Conservation (phyloP, 2,797 vertebrate genomes). For the Phyllotis vaccarum region DNA sequence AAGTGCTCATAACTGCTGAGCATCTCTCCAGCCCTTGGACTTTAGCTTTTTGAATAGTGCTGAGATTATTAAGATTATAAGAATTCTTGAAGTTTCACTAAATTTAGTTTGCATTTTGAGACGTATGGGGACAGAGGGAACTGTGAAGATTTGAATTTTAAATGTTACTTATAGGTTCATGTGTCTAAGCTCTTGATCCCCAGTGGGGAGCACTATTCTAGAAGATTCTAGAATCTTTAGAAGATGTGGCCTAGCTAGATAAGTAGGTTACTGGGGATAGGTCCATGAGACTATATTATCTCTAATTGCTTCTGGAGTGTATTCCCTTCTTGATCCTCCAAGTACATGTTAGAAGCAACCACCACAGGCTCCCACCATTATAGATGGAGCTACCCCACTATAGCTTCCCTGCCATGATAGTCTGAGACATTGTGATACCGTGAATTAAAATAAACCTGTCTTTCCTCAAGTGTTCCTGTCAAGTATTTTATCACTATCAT, state of each 20-base stretch:
- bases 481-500: neutral
- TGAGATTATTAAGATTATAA: neutral
- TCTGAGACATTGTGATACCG: neutral
- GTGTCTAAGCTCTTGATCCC: neutral
- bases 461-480: neutral
- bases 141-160: neutral
- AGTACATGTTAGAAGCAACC: neutral
- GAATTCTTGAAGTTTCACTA: neutral
- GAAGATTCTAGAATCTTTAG: neutral
- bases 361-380: neutral
- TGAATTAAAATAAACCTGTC: neutral
- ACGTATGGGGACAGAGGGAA: neutral
- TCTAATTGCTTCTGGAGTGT: neutral
- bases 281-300: neutral
- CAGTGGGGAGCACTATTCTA: neutral
- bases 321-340: neutral
- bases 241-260: neutral
- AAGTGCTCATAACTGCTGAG: neutral
- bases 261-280: neutral
- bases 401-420: neutral
- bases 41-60: neutral
- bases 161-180: neutral
- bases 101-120: neutral
- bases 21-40: neutral
- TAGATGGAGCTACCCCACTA: neutral